Evolutionary conservation across 2,888 invertebrate genomes (phyloP), one percentile per base, ranked within the genome.

Genomic region (Synergus itoensis): DNA sequence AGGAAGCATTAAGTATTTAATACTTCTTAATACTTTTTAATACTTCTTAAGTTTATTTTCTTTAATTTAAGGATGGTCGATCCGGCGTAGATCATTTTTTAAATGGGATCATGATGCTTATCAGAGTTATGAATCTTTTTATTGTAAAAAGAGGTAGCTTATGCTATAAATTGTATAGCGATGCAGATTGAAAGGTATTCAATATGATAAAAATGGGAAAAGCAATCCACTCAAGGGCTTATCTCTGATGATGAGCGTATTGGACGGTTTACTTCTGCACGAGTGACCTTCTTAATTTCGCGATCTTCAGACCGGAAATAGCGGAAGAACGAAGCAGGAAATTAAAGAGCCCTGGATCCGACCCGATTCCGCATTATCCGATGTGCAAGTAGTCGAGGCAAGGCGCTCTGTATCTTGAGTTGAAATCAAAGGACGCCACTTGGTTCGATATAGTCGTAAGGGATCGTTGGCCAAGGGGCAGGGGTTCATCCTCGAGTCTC

Each of bases 261-360:
- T 79, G 80, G 80, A 80, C 80, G 79, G 78, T 79, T 81, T 82
- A 80, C 79, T 84, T 82, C 83, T 77, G 76, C 81, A 80, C 76
- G 79, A 81, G 77, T 77, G 80, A 79, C 82, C 81, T 80, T 80
- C 82, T 80, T 84, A 84, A 84, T 83, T 84, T 82, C 78, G 82
- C 81, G 78, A 79, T 82, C 81, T 83, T 78, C 77, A 81, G 82
- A 82, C 80, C 73, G 78, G 78, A 78, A 76, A 81, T 76, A 79
- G 21, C 78, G 75, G 69, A 77, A 79, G 60, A 80, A 83, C 77
- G 80, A 78, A 79, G 77, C 81, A 79, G 82, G 78, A 81, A 84
- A 84, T 82, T 82, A 84, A 82, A 81, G 82, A 78, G 79, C 81
- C 80, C 80, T 80, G 78, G 79, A 80, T 77, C 78, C 79, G 77